Evolutionary conservation across 2,888 invertebrate genomes (phyloP), one percentile per base, ranked within the genome.

Genomic region (Eulithis testata): DNA sequence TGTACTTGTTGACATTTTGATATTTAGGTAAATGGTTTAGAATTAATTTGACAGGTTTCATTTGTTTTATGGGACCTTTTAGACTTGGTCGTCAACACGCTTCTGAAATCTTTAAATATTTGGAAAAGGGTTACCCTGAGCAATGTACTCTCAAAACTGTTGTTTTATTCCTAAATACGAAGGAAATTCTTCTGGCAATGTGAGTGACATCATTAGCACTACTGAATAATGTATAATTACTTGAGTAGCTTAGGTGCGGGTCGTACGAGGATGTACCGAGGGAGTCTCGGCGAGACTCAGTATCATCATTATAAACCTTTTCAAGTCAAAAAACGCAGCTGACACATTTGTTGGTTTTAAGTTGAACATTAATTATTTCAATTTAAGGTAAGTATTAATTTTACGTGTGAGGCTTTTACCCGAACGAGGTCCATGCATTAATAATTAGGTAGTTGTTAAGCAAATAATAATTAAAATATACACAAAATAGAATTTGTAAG

Each of bases 1-100:
- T 66, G 60, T 73, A 69, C 78, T 78, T 76, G 77, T 77, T 78
- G 77, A 74, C 74, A 75, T 78, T 79, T 71, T 72, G 73, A 76
- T 76, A 76, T 72, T 71, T 72, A 66, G 54, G 60, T 60, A 56
- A 54, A 60, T 65, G 60, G 21, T 60, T 56, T 50, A 53, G 60
- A 66, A 66, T 66, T 66, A 66, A 60, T 63, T 66, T 66, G 14
- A 63, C 56, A 53, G 66, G 66, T 62, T 55, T 54, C 61, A 58
- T 66, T 62, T 66, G 59, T 62, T 66, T 66, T 66, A 62, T 54
- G 50, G 50, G 27, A 49, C 54, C 55, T 62, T 61, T 31, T 59
- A 44, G 43, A 62, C 12, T 36, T 11, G 27, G 37, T 36, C 36
- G 31, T 55, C 21, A 21, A 21, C 21, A 21, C 21, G 21, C 21